Base-by-base conservation (phyloP, 2,797 vertebrate genomes). In the Stomatorhinus walkeri region DNA sequence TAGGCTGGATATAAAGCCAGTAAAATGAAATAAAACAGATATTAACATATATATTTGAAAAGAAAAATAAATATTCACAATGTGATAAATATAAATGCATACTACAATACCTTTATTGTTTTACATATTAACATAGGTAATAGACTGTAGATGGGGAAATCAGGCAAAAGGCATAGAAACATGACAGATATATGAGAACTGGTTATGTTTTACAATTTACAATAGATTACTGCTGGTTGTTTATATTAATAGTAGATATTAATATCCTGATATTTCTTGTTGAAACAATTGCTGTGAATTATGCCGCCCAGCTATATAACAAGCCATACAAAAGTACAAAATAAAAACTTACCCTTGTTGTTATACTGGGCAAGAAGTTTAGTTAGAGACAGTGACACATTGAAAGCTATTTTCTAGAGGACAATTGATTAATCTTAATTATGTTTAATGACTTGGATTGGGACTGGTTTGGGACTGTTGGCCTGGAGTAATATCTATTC, bases 11-110 rank as follows among this genome's bases (percentile, higher is more conserved):
- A 93, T 92, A 93, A n/a, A 83, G 91, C 91, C 91, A 93, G 93
- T 92, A 46, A 84, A 79, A 79, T 93, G 91, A 93, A 94, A 95
- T 95, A 95, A 91, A 93, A 94, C 93, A 93, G 94, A 93, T 92
- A 94, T 93, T 91, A 92, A 94, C 95, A 95, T 95, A 95, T 95
- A 93, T 94, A 96, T 95, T 95, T 95, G 95, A 95, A 96, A 96
- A 93, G 54, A 94, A 92, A 94, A 94, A 93, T 91, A 91, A 83
- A 43, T 43, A 52, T 46, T 40, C 32, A 84, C 16, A 49, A 49
- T 43, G 68, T 83, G 43, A 24, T 49, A n/a, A 22, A 48, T 16
- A 83, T 92, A 95, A 94, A 95, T 95, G 95, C 92, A 90, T 83
- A 4, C n/a, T 86, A 36, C 36, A 56, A 24, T 52, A 22, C 12